Evolutionary conservation across 2,113 vertebrate species (phyloP).

Genomic region (Microtus pennsylvanicus): DNA sequence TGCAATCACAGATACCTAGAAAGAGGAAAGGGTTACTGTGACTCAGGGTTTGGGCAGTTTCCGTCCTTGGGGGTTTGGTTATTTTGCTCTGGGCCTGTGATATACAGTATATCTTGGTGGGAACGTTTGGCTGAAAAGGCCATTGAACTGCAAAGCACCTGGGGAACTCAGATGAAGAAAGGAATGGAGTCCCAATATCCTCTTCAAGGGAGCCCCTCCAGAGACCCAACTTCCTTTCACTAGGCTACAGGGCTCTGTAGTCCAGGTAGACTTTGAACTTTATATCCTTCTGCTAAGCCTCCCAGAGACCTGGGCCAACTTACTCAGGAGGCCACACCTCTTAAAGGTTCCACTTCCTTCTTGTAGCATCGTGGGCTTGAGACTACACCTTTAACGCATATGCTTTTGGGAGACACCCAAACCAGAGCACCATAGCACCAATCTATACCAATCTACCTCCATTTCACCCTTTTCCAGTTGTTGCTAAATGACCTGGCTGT

Average conservation of each 20-base stretch:
- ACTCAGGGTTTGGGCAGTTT: background rate
- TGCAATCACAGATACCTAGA: background rate
- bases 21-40: background rate
- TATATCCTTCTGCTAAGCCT: background rate
- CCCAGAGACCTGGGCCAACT: background rate
- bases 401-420: background rate
- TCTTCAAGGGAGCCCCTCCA: background rate
- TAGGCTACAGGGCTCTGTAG: background rate
- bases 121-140: background rate
- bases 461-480: conserved; percentile 5
- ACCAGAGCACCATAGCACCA: background rate
- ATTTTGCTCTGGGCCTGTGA: background rate
- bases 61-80: background rate
- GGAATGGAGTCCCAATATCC: background rate
- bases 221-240: background rate
- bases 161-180: background rate
- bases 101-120: background rate
- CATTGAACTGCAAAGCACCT: background rate
- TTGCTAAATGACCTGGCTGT: conserved; percentile 19
- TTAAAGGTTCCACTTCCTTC: background rate
- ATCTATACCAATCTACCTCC: background rate
- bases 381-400: background rate
- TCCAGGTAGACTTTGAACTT: background rate
- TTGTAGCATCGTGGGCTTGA: background rate
- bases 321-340: too few relatives aligned